Evolutionary conservation across 64 coral and sea anemone genomes (phyloP).

Genomic region (Dendrophyllia cribrosa): DNA sequence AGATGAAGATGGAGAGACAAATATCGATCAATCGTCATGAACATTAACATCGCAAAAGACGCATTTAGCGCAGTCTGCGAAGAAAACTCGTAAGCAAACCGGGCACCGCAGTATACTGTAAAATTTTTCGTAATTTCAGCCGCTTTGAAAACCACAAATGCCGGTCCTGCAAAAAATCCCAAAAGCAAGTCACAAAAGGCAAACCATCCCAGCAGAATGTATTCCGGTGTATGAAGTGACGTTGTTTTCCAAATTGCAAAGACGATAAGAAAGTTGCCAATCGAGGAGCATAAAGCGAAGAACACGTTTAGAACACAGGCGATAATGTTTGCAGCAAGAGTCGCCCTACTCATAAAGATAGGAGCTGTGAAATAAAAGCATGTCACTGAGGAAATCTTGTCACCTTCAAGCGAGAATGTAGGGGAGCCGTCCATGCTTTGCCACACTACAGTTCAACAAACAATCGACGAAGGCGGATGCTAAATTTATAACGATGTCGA

Average conservation of each 20-base stretch:
- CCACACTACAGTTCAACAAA: neutral
- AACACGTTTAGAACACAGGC: slow-evolving; percentile 10
- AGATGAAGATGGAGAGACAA: slow-evolving; percentile 31
- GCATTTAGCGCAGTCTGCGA: slow-evolving; percentile 13
- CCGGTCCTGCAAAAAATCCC: slow-evolving; percentile 14
- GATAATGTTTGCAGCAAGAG: slow-evolving; percentile 23
- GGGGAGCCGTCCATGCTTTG: neutral
- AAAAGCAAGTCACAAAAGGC: slow-evolving; percentile 38
- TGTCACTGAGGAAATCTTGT: neutral
- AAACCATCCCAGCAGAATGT: slow-evolving; percentile 40
- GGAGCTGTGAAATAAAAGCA: slow-evolving; percentile 42
- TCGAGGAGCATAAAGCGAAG: slow-evolving; percentile 14
- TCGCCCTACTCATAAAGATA: neutral
- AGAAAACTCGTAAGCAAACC: slow-evolving; percentile 14
- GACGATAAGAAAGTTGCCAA: slow-evolving; percentile 30
- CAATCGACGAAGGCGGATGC: too few relatives aligned
- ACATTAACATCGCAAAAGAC: slow-evolving; percentile 15
- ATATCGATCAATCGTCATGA: slow-evolving; percentile 38
- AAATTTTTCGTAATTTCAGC: slow-evolving; percentile 27
- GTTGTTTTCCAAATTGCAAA: slow-evolving; percentile 2
- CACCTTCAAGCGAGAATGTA: neutral
- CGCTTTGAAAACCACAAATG: slow-evolving; percentile 13
- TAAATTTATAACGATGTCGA: too few relatives aligned
- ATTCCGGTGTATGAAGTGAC: neutral
- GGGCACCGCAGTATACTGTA: neutral